A percentile compares a stretch with the other conserved stretches of the same genome.
Conservation (phyloP, 2,113 vertebrate species). For the Sporophila hypoxantha region DNA sequence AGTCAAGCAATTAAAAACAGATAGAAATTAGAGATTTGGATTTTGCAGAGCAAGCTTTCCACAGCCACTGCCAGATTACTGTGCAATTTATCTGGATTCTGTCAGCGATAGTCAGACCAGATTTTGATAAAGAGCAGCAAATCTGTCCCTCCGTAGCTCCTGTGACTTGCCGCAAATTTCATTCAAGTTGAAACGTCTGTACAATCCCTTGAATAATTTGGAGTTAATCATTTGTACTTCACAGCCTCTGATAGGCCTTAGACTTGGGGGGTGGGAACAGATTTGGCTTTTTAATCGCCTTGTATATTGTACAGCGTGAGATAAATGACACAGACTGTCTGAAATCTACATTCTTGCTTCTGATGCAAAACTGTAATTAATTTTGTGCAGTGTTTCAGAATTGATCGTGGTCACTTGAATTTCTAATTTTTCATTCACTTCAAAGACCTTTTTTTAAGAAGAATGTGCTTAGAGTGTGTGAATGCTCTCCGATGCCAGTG, state of each 20-base stretch:
- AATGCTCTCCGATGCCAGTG: constrained; percentile 18
- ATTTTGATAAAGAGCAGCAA: constrained; percentile 78
- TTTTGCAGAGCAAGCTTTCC: constrained; percentile 66
- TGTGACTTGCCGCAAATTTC: constrained; percentile 68
- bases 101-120: constrained; percentile 69
- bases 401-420: constrained; percentile 90
- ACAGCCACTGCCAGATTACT: constrained; percentile 57
- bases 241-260: constrained; percentile 72
- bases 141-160: constrained; percentile 65
- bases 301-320: constrained; percentile 77
- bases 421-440: constrained; percentile 88
- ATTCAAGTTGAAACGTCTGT: constrained; percentile 72
- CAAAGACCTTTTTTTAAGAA: constrained; percentile 67
- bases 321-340: constrained; percentile 82
- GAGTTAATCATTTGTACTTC: constrained; percentile 88
- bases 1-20: constrained; percentile 75
- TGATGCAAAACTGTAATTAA: constrained; percentile 94
- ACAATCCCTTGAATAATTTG: constrained; percentile 83
- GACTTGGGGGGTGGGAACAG: constrained; percentile 79
- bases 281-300: constrained; percentile 82
- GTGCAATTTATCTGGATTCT: constrained; percentile 69
- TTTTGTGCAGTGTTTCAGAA: constrained; percentile 95
- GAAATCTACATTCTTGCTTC: constrained; percentile 81
- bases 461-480: constrained; percentile 40
- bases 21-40: constrained; percentile 69